A percentile compares a stretch with the other conserved stretches of the same genome.
Conservation (phyloP, 2,797 vertebrate species). For the Urosaurus nigricauda region DNA sequence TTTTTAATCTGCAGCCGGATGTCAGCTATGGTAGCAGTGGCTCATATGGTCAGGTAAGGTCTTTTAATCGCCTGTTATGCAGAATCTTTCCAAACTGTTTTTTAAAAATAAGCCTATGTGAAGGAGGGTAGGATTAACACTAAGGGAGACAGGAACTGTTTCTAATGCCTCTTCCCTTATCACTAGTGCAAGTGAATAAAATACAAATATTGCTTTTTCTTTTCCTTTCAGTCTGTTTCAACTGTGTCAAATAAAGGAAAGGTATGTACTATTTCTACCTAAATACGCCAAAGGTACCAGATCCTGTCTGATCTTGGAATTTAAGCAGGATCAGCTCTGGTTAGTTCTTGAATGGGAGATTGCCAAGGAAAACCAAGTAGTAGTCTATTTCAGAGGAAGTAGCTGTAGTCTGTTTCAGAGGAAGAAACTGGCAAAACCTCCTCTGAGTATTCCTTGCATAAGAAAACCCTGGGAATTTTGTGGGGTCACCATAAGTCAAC, state of each 20-base stretch:
- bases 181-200: not conserved
- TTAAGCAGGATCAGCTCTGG: too few relatives aligned
- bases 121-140: too few relatives aligned
- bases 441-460: too few relatives aligned
- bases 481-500: too few relatives aligned
- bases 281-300: too few relatives aligned
- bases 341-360: too few relatives aligned
- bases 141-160: not conserved
- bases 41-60: not conserved
- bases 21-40: not conserved
- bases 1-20: conserved; percentile 25
- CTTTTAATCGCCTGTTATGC: not conserved
- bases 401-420: too few relatives aligned
- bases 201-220: not conserved
- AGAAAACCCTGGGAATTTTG: too few relatives aligned
- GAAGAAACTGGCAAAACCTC: too few relatives aligned
- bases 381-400: too few relatives aligned
- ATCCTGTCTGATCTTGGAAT: too few relatives aligned
- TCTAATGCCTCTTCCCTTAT: not conserved
- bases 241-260: conserved; percentile 36
- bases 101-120: not conserved
- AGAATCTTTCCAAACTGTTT: not conserved
- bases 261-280: conserved; percentile 23
- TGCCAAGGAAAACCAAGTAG: too few relatives aligned
- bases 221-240: conserved; percentile 41